Evolutionary conservation across 2,797 vertebrate genomes (phyloP).

Genomic region (Eutrigla gurnardus): DNA sequence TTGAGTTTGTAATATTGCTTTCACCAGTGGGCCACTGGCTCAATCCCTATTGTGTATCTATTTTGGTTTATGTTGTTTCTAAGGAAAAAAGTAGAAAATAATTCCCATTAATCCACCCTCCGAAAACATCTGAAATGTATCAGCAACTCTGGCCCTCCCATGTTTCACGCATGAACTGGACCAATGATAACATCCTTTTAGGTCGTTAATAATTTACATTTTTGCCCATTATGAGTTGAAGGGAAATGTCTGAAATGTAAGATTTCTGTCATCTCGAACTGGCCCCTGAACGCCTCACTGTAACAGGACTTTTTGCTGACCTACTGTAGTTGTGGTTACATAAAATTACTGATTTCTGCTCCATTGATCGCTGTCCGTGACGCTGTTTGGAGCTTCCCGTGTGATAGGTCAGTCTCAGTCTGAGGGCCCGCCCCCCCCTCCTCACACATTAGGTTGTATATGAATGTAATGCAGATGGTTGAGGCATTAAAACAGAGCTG

Average conservation of each 20-base stretch:
- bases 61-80: background rate
- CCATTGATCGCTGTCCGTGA: slow-evolving; percentile 52
- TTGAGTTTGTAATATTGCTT: no score
- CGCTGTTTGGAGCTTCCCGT: slow-evolving; percentile 42
- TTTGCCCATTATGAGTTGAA: background rate
- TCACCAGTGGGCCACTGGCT: no score
- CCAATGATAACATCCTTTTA: background rate
- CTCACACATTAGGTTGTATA: background rate
- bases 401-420: slow-evolving; percentile 46
- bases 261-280: background rate
- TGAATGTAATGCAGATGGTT: background rate
- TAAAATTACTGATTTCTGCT: slow-evolving; percentile 42
- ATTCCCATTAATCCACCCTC: background rate
- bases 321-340: slow-evolving; percentile 29
- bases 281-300: background rate
- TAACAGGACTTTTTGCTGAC: slow-evolving; percentile 4
- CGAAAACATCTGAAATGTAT: background rate
- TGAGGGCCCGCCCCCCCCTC: slow-evolving; percentile 26
- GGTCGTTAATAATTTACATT: background rate
- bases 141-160: background rate
- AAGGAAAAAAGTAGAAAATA: background rate
- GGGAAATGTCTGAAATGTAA: background rate
- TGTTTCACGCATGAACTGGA: background rate
- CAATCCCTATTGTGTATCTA: no score
- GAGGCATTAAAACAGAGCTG: background rate